A percentile compares a stretch with the other conserved stretches of the same genome.
Evolutionary conservation across 2,797 vertebrate genomes (phyloP).

Genomic region (Triplophysa yarkandensis): DNA sequence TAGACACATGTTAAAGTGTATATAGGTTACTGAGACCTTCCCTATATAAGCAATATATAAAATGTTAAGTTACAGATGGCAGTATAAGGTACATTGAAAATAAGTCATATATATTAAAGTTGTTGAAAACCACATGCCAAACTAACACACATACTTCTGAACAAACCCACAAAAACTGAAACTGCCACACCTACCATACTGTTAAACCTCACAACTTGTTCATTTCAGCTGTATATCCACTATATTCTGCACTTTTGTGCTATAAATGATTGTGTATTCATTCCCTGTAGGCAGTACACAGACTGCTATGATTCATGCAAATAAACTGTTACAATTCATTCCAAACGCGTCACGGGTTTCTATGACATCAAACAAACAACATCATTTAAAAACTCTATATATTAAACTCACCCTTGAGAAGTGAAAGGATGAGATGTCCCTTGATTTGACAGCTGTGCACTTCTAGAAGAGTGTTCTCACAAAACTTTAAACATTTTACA

Average conservation of each 20-base stretch:
- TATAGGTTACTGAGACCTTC: too few relatives aligned
- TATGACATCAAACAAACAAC: background rate
- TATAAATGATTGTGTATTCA: background rate
- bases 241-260: background rate
- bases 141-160: background rate
- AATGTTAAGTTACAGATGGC: too few relatives aligned
- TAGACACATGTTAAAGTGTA: too few relatives aligned
- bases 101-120: too few relatives aligned
- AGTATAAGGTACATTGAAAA: too few relatives aligned
- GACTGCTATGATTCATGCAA: conserved; percentile 1
- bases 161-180: background rate
- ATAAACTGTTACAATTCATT: background rate
- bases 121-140: too few relatives aligned
- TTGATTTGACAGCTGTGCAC: conserved; percentile 4
- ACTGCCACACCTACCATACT: background rate
- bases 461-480: conserved; percentile 30
- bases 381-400: background rate
- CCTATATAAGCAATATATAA: too few relatives aligned
- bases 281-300: background rate
- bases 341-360: conserved; percentile 6
- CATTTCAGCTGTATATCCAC: background rate
- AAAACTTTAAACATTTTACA: conserved; percentile 37
- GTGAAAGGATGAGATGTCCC: background rate
- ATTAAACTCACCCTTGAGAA: conserved; percentile 10
- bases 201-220: background rate